Evolutionary conservation across 2,888 invertebrate species (phyloP).

Genomic region (Cosmia pyralina): DNA sequence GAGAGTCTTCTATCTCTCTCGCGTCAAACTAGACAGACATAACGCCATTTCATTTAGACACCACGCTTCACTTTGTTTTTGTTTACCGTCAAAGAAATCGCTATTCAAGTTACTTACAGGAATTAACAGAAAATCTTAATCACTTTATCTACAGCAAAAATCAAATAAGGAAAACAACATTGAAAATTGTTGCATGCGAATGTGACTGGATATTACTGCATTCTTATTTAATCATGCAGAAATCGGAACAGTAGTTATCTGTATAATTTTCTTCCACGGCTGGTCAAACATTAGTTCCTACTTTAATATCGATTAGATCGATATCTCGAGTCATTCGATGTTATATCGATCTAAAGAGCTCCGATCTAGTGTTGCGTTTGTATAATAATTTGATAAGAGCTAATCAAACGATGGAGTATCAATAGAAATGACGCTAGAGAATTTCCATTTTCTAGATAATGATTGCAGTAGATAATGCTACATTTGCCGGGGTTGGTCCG

Average conservation of each 20-base stretch:
- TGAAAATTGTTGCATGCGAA: background rate
- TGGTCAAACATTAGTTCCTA: slow-evolving; percentile 51
- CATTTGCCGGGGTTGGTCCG: no score
- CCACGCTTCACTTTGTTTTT: background rate
- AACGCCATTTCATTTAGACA: no score
- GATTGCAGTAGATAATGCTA: background rate
- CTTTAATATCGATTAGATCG: slow-evolving; percentile 64
- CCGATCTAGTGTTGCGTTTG: slow-evolving; percentile 23
- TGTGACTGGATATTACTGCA: slow-evolving; percentile 16
- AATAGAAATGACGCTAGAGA: slow-evolving; percentile 27
- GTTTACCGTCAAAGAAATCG: background rate
- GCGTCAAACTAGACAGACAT: no score
- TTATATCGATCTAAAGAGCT: slow-evolving; percentile 35
- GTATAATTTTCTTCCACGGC: slow-evolving; percentile 54
- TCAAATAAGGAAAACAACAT: slow-evolving; percentile 8
- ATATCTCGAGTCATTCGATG: slow-evolving; percentile 49
- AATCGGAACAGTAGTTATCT: slow-evolving; percentile 66
- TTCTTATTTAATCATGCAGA: slow-evolving; percentile 32
- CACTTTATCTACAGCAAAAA: background rate
- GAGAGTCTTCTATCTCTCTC: no score
- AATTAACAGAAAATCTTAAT: background rate
- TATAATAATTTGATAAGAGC: slow-evolving; percentile 55
- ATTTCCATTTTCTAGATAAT: background rate
- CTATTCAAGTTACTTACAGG: background rate
- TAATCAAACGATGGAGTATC: slow-evolving; percentile 32